Percentiles rank a stretch among this genome's conserved stretches.
Evolutionary conservation across 1,140 invertebrate species (phyloP).

Genomic region (Drosophila yakuba): DNA sequence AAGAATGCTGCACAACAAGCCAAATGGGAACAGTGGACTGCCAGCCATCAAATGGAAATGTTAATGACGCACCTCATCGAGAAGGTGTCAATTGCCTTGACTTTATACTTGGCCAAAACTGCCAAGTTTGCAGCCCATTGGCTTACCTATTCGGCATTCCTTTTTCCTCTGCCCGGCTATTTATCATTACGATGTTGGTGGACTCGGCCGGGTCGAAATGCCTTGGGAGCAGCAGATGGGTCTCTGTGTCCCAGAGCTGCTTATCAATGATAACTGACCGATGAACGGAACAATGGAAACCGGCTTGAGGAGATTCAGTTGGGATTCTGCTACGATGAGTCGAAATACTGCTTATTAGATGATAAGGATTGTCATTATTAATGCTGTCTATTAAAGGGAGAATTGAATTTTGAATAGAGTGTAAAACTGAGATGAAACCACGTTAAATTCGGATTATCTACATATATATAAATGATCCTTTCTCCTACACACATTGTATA

Average conservation of each 20-base stretch:
- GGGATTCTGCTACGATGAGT: not conserved
- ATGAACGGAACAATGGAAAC: conserved; percentile 7
- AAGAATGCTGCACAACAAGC: conserved; percentile 32
- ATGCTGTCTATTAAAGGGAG: not conserved
- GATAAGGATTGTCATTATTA: conserved; percentile 19
- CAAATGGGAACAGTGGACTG: conserved; percentile 37
- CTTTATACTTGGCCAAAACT: conserved; percentile 41
- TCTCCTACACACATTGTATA: no score
- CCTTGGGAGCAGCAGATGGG: conserved; percentile 50
- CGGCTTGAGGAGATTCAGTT: conserved; percentile 21
- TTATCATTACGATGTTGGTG: conserved; percentile 76
- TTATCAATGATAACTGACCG: conserved; percentile 62
- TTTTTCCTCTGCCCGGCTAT: conserved; percentile 45
- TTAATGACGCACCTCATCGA: conserved; percentile 60
- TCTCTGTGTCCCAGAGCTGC: conserved; percentile 49
- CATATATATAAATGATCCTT: no score
- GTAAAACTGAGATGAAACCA: no score
- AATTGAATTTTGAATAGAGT: no score
- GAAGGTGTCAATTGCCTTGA: conserved; percentile 65
- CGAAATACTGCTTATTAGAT: no score
- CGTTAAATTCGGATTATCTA: no score
- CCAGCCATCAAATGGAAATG: conserved; percentile 66
- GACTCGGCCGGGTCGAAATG: conserved; percentile 59
- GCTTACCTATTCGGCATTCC: conserved; percentile 16
- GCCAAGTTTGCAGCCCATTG: conserved; percentile 23